Evolutionary conservation across 2,888 invertebrate species (phyloP), one percentile per base, ranked within the genome.

Genomic region (Erynnis tages): DNA sequence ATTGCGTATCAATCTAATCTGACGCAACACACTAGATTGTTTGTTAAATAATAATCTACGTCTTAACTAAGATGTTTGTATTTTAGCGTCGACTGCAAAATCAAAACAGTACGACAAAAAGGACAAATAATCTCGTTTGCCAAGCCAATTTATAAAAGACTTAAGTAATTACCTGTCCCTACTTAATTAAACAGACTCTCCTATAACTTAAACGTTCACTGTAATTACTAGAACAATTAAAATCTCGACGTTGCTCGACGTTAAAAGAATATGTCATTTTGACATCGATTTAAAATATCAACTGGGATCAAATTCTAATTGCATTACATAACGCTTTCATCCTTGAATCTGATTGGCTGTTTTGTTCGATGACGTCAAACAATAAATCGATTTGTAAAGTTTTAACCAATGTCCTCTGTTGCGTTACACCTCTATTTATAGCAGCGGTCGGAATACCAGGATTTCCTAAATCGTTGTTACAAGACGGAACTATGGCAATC

Each of bases 401-500:
- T 32, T 16, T 1, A 8, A 38, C 23, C 0, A 8, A 27, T 40
- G 27, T 40, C 17, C 41, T 41, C 23, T 29, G 21, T 38, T 11
- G 19, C 19, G 17, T 10, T 19, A 19, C 21, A 34, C 17, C 10
- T 16, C 4, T 19, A 14, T 13, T 23, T 14, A 10, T 27, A 17
- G 27, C 5, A 27, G 17, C 27, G 11, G 17, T 34, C 5, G 7
- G n/a, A 8, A 14, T 16, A 21, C 21, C 21, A 47, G 38, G 38
- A 40, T 48, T 32, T 48, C 38, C 30, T 30, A 38, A 21, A 40
- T 29, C 4, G 8, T 27, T 38, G 35, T 23, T 25, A 2, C 16
- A n/a, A 41, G 25, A 34, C 32, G 23, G 47, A 47, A 38, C 37
- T 13, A 23, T 47, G 21, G 30, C 48, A 40, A 40, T 40, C 7